phyloP scores from a whole-genome alignment of 2,888 invertebrate genomes.

The Torymus aiolomorphi region DNA sequence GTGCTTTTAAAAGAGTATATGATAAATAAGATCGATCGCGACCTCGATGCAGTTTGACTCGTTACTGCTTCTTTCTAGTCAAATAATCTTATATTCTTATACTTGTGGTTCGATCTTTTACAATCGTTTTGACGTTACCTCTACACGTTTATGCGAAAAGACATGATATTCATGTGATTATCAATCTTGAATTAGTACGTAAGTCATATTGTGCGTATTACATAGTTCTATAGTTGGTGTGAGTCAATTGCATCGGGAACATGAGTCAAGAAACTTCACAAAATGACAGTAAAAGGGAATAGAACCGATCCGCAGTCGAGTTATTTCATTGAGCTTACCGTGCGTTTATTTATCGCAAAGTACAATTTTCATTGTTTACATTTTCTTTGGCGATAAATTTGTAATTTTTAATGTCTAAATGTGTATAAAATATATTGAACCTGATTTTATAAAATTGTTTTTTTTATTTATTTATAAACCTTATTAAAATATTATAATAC shows the following conservation, averaged over 20 bases:
- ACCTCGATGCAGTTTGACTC: slow-evolving; percentile 31
- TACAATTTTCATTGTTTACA: slow-evolving; percentile 19
- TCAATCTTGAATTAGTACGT: slow-evolving; percentile 22
- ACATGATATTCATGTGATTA: slow-evolving; percentile 25
- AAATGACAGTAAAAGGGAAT: neutral
- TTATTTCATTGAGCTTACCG: slow-evolving; percentile 25
- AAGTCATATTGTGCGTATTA: slow-evolving; percentile 9
- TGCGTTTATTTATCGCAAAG: slow-evolving; percentile 47
- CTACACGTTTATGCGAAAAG: slow-evolving; percentile 7
- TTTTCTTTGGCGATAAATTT: slow-evolving; percentile 24
- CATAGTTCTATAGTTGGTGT: slow-evolving; percentile 17
- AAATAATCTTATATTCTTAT: slow-evolving; percentile 22
- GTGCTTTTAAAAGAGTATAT: slow-evolving; percentile 27
- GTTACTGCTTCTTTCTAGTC: slow-evolving; percentile 45
- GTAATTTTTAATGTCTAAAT: slow-evolving; percentile 35
- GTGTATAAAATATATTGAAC: slow-evolving; percentile 38
- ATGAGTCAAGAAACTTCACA: neutral
- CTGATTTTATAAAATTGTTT: slow-evolving; percentile 30
- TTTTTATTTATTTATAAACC: neutral
- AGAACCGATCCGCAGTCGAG: neutral
- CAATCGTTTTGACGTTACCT: slow-evolving; percentile 19
- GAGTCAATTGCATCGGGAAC: slow-evolving; percentile 6
- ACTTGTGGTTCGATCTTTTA: slow-evolving; percentile 11
- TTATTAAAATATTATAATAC: neutral
- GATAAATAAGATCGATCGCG: slow-evolving; percentile 5